Evolutionary conservation across 2,888 invertebrate genomes (phyloP).

Genomic region (Cenopis cana): DNA sequence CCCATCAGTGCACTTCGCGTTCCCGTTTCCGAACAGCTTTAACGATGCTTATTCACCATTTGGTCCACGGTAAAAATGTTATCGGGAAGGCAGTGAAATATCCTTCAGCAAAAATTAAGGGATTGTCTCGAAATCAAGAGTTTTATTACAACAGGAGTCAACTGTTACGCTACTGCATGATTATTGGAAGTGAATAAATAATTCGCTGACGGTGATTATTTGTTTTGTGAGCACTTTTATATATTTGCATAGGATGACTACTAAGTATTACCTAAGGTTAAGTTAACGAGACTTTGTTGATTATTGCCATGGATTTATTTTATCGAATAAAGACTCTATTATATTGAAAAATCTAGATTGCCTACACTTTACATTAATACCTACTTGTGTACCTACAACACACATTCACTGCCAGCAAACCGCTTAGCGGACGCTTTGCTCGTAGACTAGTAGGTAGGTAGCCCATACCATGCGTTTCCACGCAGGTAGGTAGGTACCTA

Average conservation of each 20-base stretch:
- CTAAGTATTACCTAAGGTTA: neutral
- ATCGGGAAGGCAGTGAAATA: slow-evolving; percentile 1
- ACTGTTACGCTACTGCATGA: neutral
- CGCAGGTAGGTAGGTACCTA: too few relatives aligned
- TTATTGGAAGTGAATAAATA: neutral
- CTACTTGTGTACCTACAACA: too few relatives aligned
- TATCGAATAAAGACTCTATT: slow-evolving; percentile 15
- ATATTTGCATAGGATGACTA: neutral
- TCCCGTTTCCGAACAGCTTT: slow-evolving; percentile 55
- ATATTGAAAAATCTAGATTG: slow-evolving; percentile 2
- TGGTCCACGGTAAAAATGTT: slow-evolving; percentile 35
- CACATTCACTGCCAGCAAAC: too few relatives aligned
- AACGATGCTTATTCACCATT: slow-evolving; percentile 50
- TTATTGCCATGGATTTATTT: slow-evolving; percentile 13
- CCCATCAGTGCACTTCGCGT: slow-evolving; percentile 55
- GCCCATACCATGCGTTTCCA: too few relatives aligned
- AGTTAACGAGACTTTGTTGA: neutral
- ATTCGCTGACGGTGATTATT: neutral
- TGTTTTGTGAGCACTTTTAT: neutral
- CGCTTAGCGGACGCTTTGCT: too few relatives aligned
- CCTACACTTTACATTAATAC: neutral
- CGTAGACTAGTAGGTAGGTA: too few relatives aligned
- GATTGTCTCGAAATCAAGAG: neutral
- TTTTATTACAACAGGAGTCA: neutral
- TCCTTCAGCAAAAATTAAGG: neutral